Evolutionary conservation across 2,797 vertebrate species (phyloP).

Genomic region (Carcharodon carcharias): DNA sequence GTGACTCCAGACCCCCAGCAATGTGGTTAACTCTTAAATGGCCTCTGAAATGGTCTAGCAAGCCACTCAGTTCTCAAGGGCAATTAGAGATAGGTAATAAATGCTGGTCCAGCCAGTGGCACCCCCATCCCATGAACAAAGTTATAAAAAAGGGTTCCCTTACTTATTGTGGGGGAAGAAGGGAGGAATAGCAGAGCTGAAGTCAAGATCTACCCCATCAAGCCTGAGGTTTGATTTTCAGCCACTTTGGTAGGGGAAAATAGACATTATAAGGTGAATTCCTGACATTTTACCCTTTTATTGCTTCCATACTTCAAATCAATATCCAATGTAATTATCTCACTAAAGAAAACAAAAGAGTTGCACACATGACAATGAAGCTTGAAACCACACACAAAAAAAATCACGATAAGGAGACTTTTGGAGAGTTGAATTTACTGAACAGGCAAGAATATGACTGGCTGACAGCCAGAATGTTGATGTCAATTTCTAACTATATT

Average conservation of each 20-base stretch:
- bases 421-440: not conserved
- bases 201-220: not conserved
- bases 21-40: too few species aligned
- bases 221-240: not conserved
- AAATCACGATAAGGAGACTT: not conserved
- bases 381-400: not conserved
- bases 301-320: not conserved
- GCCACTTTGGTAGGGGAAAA: not conserved
- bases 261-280: not conserved
- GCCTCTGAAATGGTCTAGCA: too few species aligned
- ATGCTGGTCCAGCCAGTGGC: too few species aligned
- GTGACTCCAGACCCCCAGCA: too few species aligned
- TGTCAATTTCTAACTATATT: not conserved
- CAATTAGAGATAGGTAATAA: too few species aligned
- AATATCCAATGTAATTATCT: slow-evolving; percentile 2
- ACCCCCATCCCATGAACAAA: too few species aligned
- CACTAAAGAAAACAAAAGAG: slow-evolving; percentile 6
- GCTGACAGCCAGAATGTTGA: not conserved
- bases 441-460: not conserved
- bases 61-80: too few species aligned
- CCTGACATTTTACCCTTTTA: not conserved
- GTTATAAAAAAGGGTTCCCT: too few species aligned
- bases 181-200: too few species aligned
- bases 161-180: too few species aligned
- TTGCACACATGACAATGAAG: not conserved